Conservation (phyloP, 1,140 invertebrate species). For the Hydropsyche tenuis region DNA sequence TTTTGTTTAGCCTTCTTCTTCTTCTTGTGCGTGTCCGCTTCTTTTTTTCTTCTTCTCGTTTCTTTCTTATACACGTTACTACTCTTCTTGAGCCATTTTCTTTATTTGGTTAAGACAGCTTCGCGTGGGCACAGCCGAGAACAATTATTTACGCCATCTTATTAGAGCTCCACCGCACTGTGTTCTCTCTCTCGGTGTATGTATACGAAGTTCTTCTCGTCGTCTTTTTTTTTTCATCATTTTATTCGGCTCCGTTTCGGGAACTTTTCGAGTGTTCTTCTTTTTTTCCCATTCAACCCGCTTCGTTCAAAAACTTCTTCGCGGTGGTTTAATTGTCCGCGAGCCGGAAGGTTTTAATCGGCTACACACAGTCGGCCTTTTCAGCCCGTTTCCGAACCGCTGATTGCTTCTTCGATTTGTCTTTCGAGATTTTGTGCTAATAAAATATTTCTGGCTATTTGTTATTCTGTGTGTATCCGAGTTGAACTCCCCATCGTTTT, state of each 20-base stretch:
- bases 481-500: neutral
- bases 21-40: slow-evolving; percentile 29
- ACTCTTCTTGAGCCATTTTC: slow-evolving; percentile 41
- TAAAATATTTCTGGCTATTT: neutral
- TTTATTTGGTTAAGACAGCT: slow-evolving; percentile 50
- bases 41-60: slow-evolving; percentile 28
- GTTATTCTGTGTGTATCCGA: neutral
- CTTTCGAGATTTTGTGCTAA: neutral
- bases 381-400: neutral
- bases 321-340: slow-evolving; percentile 36
- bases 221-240: neutral
- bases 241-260: slow-evolving; percentile 4
- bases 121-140: slow-evolving; percentile 45
- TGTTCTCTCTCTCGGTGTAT: slow-evolving; percentile 7
- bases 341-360: slow-evolving; percentile 17
- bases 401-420: neutral
- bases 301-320: neutral
- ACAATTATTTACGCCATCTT: slow-evolving; percentile 50
- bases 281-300: neutral
- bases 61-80: slow-evolving; percentile 30
- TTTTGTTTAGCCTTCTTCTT: slow-evolving; percentile 28
- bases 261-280: neutral
- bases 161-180: slow-evolving; percentile 41
- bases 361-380: neutral
- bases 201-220: slow-evolving; percentile 21